Evolutionary conservation across 2,797 vertebrate species (phyloP), one percentile per base, ranked within the genome.

Genomic region (Nothura maculosa): DNA sequence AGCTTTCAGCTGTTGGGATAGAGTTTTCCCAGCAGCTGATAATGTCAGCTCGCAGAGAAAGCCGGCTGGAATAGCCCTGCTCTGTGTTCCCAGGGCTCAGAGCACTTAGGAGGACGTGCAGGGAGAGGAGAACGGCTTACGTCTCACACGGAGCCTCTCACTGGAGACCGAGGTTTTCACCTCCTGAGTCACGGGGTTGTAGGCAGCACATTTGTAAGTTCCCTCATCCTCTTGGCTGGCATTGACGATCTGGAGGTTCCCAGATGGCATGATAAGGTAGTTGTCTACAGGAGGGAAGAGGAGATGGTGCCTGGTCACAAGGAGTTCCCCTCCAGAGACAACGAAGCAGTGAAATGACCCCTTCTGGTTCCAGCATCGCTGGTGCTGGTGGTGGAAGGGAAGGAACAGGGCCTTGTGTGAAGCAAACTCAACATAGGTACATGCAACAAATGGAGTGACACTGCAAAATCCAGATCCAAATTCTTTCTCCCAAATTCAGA

Each of bases 211-310:
- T 94, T 99, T 99, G 13, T 99, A 99, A 14, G 98, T 98, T 3
- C 99, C 99, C 95, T 99, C 99, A 3, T 99, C 99, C 10, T 99
- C 99, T 89, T 96, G 98, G 28, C 99, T 99, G 80, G 99, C 99
- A 3, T 99, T 99, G 96, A 99, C 98, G 0, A 99, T 99, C 97
- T 99, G 99, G 82, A 99, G 98, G 97, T 99, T 99, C 87, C 99
- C 99, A 0, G 99, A 99, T 0, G 99, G 99, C 99, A 99, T 99
- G 97, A 99, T 99, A 98, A 99, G 98, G 97, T 99, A 99, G 98
- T 99, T 99, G 69, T 98, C 99, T 99, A 96, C 10, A 83, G 76
- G 52, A 90, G 68, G 74, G 52, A 87, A 43, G 34, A 90, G 62
- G 25, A 45, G 32, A 69, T 21, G 32, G 47, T 50, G 54, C 1